Evolutionary conservation across 2,797 vertebrate genomes (phyloP).

Genomic region (Pterois miles): DNA sequence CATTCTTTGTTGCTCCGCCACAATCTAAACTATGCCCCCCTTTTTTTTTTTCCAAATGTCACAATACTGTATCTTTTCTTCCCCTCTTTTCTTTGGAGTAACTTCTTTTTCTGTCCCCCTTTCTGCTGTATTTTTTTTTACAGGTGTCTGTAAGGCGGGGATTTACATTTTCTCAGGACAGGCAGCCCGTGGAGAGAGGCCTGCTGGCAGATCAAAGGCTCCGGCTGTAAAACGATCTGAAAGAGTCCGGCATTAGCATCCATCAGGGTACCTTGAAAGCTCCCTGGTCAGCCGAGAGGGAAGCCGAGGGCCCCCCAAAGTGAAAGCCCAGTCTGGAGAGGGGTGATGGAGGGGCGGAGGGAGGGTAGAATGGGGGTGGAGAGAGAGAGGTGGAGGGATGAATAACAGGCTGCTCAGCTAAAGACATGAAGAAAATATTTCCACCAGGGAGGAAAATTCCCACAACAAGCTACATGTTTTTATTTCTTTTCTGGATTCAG

Average conservation of each 20-base stretch:
- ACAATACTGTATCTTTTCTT: conserved; percentile 79
- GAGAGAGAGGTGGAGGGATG: conserved; percentile 35
- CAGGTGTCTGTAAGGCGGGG: conserved; percentile 83
- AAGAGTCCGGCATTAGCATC: conserved; percentile 90
- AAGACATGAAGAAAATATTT: conserved; percentile 74
- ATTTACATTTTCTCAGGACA: conserved; percentile 84
- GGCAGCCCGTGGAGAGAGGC: conserved; percentile 83
- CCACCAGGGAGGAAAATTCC: conserved; percentile 81
- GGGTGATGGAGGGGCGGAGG: conserved; percentile 68
- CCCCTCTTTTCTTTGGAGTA: conserved; percentile 67
- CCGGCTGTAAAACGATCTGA: conserved; percentile 90
- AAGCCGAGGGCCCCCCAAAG: conserved; percentile 89
- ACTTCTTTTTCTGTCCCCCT: conserved; percentile 72
- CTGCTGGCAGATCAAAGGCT: conserved; percentile 92
- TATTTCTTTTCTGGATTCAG: conserved; percentile 44
- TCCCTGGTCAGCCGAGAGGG: conserved; percentile 87
- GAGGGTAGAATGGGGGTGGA: conserved; percentile 39
- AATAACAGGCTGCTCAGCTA: conserved; percentile 38
- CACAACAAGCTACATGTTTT: conserved; percentile 78
- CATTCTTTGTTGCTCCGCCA: conserved; percentile 62
- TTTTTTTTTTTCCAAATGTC: conserved; percentile 66
- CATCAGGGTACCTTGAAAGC: conserved; percentile 92
- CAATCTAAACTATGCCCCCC: conserved; percentile 71
- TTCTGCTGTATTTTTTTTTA: conserved; percentile 80
- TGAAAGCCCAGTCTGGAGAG: conserved; percentile 87